Conservation (phyloP, 2,113 vertebrate species). For the Emydura subglobosa region DNA sequence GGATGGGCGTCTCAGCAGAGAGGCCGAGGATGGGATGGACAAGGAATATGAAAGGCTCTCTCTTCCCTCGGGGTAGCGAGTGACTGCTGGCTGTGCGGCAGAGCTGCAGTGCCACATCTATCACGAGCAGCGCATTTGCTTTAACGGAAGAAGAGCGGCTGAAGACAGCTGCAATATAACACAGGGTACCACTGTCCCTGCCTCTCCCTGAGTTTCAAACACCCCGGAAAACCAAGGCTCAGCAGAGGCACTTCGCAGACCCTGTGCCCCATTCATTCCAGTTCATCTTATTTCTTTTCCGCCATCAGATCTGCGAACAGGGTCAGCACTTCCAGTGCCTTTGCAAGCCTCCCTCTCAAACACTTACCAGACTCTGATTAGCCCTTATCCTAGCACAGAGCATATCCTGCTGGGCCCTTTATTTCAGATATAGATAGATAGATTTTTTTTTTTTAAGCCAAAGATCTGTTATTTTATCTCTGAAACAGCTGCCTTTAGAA, state of each 20-base stretch:
- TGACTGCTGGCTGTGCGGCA: background rate
- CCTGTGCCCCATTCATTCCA: background rate
- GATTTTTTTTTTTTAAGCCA: background rate
- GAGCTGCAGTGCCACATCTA: background rate
- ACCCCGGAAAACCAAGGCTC: background rate
- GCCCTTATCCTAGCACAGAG: background rate
- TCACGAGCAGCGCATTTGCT: background rate
- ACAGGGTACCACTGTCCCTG: background rate
- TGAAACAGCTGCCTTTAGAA: constrained; percentile 5
- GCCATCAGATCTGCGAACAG: background rate
- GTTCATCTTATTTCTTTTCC: background rate
- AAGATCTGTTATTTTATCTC: background rate
- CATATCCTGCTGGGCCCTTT: background rate
- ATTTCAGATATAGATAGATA: background rate
- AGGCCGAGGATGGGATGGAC: background rate
- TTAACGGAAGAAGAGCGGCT: background rate
- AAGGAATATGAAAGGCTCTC: background rate
- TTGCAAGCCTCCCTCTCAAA: background rate
- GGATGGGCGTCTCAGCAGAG: background rate
- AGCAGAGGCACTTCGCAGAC: background rate
- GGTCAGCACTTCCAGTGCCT: background rate
- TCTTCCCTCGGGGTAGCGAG: background rate
- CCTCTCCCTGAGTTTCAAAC: background rate
- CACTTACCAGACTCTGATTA: background rate
- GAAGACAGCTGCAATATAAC: background rate